Conservation (phyloP, 1,140 invertebrate species). For the Drosophila azteca region DNA sequence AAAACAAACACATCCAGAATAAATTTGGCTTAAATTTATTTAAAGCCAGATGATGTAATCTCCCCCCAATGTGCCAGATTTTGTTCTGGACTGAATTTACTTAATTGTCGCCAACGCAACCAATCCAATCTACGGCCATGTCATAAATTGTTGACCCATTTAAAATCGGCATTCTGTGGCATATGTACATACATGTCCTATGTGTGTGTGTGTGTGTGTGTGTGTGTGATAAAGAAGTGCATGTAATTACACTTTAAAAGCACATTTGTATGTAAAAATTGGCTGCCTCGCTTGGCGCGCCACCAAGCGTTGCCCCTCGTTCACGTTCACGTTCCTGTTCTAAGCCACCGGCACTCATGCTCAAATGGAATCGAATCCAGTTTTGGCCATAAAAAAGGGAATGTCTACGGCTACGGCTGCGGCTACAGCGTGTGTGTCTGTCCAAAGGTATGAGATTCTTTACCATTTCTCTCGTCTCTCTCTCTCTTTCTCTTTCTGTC, state of each 20-base stretch:
- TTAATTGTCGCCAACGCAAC: constrained; percentile 60
- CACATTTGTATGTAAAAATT: constrained; percentile 70
- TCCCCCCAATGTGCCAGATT: constrained; percentile 72
- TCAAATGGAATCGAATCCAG: constrained; percentile 67
- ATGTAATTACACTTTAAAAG: constrained; percentile 76
- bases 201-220: constrained; percentile 16
- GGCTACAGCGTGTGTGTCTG: background rate
- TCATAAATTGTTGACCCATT: constrained; percentile 78
- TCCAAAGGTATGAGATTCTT: no score
- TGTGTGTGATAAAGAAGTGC: constrained; percentile 67
- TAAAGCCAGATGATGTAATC: constrained; percentile 69
- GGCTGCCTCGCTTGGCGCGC: constrained; percentile 2
- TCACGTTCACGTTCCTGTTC: constrained; percentile 57
- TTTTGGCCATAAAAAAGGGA: constrained; percentile 79
- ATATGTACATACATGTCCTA: constrained; percentile 12
- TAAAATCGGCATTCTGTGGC: constrained; percentile 65
- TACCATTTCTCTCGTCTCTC: no score
- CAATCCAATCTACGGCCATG: constrained; percentile 61
- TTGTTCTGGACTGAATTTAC: constrained; percentile 59
- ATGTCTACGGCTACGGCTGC: constrained; percentile 42
- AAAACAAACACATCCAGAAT: constrained; percentile 42
- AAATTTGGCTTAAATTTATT: constrained; percentile 30
- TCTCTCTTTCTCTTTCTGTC: background rate
- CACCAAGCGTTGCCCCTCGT: constrained; percentile 28
- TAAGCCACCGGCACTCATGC: constrained; percentile 56